Conservation (phyloP, 1,140 invertebrate genomes). For the Sycobia sp. region DNA sequence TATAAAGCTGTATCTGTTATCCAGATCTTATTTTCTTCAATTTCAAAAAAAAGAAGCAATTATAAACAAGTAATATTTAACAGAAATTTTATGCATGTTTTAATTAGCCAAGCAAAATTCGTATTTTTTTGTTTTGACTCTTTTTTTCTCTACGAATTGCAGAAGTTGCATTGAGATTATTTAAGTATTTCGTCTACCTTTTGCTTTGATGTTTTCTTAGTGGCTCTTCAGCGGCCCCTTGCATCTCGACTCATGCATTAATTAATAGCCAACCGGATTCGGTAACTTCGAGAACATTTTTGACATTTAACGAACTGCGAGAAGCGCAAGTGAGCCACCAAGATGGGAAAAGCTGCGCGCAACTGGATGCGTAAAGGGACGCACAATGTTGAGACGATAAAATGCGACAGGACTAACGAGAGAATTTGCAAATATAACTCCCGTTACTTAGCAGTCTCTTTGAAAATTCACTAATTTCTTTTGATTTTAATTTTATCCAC, state of each 20-base stretch:
- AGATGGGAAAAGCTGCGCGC: background rate
- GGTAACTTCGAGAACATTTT: conserved; percentile 32
- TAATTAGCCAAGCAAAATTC: too few species aligned
- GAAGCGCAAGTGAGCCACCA: conserved; percentile 1
- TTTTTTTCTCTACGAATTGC: conserved; percentile 40
- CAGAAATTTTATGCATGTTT: too few species aligned
- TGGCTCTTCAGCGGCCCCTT: conserved; percentile 40
- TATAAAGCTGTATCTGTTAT: too few species aligned
- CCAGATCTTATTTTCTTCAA: too few species aligned
- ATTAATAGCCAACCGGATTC: conserved; percentile 41
- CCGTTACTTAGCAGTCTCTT: conserved; percentile 16
- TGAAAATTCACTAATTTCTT: conserved; percentile 17
- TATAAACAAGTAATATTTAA: too few species aligned
- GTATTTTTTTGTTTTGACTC: too few species aligned
- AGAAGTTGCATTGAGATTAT: conserved; percentile 44
- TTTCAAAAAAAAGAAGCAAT: too few species aligned
- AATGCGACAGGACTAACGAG: too few species aligned
- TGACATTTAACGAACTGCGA: conserved; percentile 29
- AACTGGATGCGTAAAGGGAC: too few species aligned
- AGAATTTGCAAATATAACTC: conserved; percentile 32
- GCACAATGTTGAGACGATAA: background rate
- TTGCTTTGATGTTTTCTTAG: conserved; percentile 51
- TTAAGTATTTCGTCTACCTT: conserved; percentile 45
- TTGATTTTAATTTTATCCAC: background rate
- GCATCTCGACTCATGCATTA: conserved; percentile 39